Conservation (phyloP, 2,888 invertebrate species). For the Drosophila ezoana region DNA sequence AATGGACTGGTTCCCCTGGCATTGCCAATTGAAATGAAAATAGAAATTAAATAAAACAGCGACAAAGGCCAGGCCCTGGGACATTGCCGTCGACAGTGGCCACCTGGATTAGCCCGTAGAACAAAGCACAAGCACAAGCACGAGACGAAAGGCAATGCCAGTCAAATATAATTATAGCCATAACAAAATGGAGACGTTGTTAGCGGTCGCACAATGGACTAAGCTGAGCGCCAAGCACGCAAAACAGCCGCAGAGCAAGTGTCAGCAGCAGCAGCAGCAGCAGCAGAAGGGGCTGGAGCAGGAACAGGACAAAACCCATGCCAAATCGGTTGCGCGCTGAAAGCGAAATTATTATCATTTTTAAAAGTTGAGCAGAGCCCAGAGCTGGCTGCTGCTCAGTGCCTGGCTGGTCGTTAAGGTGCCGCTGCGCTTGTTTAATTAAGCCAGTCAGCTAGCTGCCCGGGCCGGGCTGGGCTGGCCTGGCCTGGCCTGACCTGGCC, state of each 20-base stretch:
- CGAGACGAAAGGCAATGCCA: conserved; percentile 54
- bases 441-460: conserved; percentile 62
- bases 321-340: conserved; percentile 28
- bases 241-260: conserved; percentile 64
- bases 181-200: conserved; percentile 74
- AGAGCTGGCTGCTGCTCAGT: conserved; percentile 12
- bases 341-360: conserved; percentile 75
- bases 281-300: background rate
- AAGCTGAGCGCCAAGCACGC: conserved; percentile 7
- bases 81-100: conserved; percentile 37
- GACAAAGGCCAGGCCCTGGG: conserved; percentile 41
- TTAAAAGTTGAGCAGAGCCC: conserved; percentile 59
- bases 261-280: conserved; percentile 39
- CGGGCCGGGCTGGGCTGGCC: background rate
- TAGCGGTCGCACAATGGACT: conserved; percentile 54
- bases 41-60: conserved; percentile 70
- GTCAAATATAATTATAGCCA: conserved; percentile 80
- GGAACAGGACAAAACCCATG: conserved; percentile 3
- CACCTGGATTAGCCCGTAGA: conserved; percentile 73
- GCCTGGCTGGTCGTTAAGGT: conserved; percentile 67
- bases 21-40: conserved; percentile 66
- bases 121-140: conserved; percentile 29
- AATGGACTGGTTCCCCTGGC: conserved; percentile 5
- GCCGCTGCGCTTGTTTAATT: conserved; percentile 72
- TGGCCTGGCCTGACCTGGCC: background rate